These are phyloP conservation scores for Antheraea pernyi DNA, from an alignment of 1,140 invertebrate genomes.

Conservation along the genomic window DNA sequence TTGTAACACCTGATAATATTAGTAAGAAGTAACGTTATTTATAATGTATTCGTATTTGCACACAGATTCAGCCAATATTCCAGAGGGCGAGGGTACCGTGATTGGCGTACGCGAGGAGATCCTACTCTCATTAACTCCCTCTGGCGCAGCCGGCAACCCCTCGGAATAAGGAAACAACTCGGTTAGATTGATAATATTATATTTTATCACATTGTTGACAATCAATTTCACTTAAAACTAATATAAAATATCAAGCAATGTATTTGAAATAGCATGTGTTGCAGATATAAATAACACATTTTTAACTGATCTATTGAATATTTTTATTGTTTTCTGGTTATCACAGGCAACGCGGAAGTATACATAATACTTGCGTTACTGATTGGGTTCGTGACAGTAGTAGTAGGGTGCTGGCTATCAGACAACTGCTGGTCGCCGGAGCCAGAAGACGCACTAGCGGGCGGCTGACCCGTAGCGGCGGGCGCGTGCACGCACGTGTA, in stretches of 20 bases:
- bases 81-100: conserved; percentile 82
- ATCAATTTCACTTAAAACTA: not conserved
- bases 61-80: conserved; percentile 80
- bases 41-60: conserved; percentile 34
- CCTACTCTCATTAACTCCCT: conserved; percentile 84
- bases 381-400: conserved; percentile 85
- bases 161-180: conserved; percentile 83
- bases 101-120: conserved; percentile 83
- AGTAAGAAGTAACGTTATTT: not conserved
- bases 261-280: too few relatives aligned
- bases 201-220: not conserved
- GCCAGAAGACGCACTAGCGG: conserved; percentile 82
- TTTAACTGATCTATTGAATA: conserved; percentile 6
- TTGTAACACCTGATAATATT: not conserved
- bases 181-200: conserved; percentile 60
- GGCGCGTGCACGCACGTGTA: conserved; percentile 78
- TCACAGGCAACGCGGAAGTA: conserved; percentile 84
- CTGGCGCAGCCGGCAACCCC: conserved; percentile 84
- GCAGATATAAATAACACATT: not conserved
- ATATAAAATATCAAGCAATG: too few relatives aligned
- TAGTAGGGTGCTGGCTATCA: conserved; percentile 86
- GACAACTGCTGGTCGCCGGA: conserved; percentile 88
- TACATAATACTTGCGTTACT: conserved; percentile 86
- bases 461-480: conserved; percentile 83
- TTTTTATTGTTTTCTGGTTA: not conserved